Percentiles rank a stretch among this genome's conserved stretches.
Evolutionary conservation across 2,113 vertebrate species (phyloP).

Genomic region (Mastomys natalensis): DNA sequence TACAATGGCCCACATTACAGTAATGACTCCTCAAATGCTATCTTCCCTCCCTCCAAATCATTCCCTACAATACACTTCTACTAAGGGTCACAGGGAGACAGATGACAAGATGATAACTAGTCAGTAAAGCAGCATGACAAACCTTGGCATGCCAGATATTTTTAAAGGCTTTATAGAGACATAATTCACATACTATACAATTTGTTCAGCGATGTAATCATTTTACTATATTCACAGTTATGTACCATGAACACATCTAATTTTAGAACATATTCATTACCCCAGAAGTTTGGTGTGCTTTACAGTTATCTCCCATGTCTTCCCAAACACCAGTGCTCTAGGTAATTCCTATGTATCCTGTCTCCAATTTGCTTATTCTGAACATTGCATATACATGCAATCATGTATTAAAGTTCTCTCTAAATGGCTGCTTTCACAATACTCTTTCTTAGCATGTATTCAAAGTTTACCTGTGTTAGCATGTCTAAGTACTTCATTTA

Average conservation of each 20-base stretch:
- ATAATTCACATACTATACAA: neutral
- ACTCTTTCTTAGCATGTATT: neutral
- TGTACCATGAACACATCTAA: neutral
- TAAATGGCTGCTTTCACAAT: neutral
- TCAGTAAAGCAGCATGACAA: neutral
- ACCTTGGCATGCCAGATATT: neutral
- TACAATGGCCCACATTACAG: neutral
- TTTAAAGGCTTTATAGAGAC: slow-evolving; percentile 11
- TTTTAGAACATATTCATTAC: neutral
- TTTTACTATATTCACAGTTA: neutral
- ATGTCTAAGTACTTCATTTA: neutral
- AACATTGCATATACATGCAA: neutral
- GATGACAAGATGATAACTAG: neutral
- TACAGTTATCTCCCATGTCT: neutral
- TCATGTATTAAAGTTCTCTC: neutral
- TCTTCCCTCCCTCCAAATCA: neutral
- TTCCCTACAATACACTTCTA: neutral
- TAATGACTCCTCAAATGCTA: neutral
- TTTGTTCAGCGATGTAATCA: neutral
- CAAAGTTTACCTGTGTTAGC: neutral
- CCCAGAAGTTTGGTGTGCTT: neutral
- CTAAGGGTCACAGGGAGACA: neutral
- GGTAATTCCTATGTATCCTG: neutral
- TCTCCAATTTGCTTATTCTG: neutral
- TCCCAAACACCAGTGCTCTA: neutral